Evolutionary conservation across 92 coral and sea anemone genomes (phyloP).

Genomic region (Epizoanthus rinbou): DNA sequence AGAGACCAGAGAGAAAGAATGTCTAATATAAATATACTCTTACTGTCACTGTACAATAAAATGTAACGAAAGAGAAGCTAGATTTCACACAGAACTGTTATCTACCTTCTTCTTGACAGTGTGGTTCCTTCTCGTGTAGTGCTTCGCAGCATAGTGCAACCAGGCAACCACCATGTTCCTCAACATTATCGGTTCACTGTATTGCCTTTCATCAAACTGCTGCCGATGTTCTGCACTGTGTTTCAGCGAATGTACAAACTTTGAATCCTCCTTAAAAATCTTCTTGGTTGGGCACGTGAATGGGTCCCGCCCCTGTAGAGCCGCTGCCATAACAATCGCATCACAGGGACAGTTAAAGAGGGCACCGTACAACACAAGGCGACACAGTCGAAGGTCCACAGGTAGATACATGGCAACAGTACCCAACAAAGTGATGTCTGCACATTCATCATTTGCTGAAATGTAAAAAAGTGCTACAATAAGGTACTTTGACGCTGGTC

Average conservation of each 20-base stretch:
- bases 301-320: slow-evolving; percentile 34
- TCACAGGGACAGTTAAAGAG: slow-evolving; percentile 50
- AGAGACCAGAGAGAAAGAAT: too few species aligned
- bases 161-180: slow-evolving; percentile 33
- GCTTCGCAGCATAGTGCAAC: background rate
- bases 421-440: slow-evolving; percentile 43
- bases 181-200: slow-evolving; percentile 42
- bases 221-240: slow-evolving; percentile 28
- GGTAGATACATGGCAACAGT: slow-evolving; percentile 43
- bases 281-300: slow-evolving; percentile 37
- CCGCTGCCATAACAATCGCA: slow-evolving; percentile 54
- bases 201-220: slow-evolving; percentile 29
- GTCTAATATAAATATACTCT: too few species aligned
- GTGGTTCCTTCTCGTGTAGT: background rate
- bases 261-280: slow-evolving; percentile 26
- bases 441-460: slow-evolving; percentile 41
- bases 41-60: too few species aligned
- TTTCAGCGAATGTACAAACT: slow-evolving; percentile 28
- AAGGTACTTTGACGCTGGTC: too few species aligned
- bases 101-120: slow-evolving; percentile 16
- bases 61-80: too few species aligned
- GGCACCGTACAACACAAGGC: slow-evolving; percentile 43
- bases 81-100: too few species aligned
- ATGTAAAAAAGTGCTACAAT: background rate
- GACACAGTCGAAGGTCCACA: slow-evolving; percentile 44